Percentiles rank a stretch among this genome's conserved stretches.
Conservation (phyloP, 2,888 invertebrate genomes). For the Leucozona laternaria region DNA sequence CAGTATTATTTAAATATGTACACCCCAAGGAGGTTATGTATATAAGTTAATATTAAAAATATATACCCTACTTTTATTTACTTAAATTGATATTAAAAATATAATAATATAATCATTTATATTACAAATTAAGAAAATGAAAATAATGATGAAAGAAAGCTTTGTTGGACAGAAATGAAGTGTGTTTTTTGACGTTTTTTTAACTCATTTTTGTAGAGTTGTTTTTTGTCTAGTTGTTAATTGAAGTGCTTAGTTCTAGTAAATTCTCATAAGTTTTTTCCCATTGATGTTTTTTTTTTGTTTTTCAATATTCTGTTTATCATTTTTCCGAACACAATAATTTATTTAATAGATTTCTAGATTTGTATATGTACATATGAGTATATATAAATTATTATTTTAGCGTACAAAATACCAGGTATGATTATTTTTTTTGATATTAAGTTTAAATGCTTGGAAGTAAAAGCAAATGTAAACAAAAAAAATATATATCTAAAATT, state of each 20-base stretch:
- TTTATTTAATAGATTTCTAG: conserved; percentile 6
- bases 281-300: conserved; percentile 25
- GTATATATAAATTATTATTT: neutral
- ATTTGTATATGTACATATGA: neutral
- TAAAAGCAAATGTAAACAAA: neutral
- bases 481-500: neutral
- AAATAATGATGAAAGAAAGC: conserved; percentile 53
- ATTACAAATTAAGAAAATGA: conserved; percentile 38
- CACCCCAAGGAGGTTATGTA: conserved; percentile 41
- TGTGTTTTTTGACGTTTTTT: conserved; percentile 64
- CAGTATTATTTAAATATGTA: conserved; percentile 57
- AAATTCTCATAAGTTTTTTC: conserved; percentile 18
- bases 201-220: conserved; percentile 76
- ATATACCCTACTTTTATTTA: conserved; percentile 31
- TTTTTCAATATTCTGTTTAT: conserved; percentile 26
- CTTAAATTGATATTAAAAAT: conserved; percentile 64
- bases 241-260: conserved; percentile 65
- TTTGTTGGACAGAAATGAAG: conserved; percentile 67
- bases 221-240: conserved; percentile 75
- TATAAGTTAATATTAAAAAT: conserved; percentile 48
- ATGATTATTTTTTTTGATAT: conserved; percentile 33
- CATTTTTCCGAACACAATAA: conserved; percentile 2
- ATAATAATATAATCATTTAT: conserved; percentile 31
- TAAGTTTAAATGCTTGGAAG: neutral
- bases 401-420: conserved; percentile 37